phyloP scores from a whole-genome alignment of 2,113 vertebrate genomes.

The Haemorhous mexicanus region DNA sequence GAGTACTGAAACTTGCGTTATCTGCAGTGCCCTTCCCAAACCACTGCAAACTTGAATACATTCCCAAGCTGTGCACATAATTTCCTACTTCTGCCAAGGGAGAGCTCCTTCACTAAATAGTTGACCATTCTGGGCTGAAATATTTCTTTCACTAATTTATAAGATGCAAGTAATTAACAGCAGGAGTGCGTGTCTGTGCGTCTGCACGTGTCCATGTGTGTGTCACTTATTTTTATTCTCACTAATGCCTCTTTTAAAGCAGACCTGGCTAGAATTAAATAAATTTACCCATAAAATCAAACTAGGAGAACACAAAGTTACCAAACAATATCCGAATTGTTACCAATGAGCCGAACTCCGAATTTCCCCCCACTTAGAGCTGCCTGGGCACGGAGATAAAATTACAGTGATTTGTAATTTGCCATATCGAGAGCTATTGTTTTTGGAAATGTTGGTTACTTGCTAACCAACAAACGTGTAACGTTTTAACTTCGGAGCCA shows the following conservation, averaged over 20 bases:
- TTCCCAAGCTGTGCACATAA: background rate
- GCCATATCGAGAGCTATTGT: background rate
- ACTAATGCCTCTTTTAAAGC: background rate
- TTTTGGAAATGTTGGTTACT: background rate
- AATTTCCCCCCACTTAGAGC: background rate
- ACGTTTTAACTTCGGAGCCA: background rate
- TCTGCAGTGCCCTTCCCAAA: slow-evolving; percentile 52
- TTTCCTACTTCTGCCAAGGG: background rate
- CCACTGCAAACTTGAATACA: background rate
- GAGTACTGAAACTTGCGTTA: slow-evolving; percentile 11
- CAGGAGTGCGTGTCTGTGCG: fast-evolving
- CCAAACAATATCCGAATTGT: background rate
- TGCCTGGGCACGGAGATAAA: background rate
- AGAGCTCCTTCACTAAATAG: background rate
- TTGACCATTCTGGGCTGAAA: background rate
- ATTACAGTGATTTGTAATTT: background rate
- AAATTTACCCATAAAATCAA: background rate
- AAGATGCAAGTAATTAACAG: background rate
- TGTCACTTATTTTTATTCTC: slow-evolving; percentile 26
- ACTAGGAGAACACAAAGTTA: background rate
- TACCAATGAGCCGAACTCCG: background rate
- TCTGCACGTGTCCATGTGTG: fast-evolving
- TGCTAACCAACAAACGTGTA: background rate
- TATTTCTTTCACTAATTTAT: slow-evolving; percentile 1
- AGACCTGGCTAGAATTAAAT: background rate